Evolutionary conservation across 1,140 invertebrate genomes (phyloP).

Genomic region (Ostrea denselamellosa): DNA sequence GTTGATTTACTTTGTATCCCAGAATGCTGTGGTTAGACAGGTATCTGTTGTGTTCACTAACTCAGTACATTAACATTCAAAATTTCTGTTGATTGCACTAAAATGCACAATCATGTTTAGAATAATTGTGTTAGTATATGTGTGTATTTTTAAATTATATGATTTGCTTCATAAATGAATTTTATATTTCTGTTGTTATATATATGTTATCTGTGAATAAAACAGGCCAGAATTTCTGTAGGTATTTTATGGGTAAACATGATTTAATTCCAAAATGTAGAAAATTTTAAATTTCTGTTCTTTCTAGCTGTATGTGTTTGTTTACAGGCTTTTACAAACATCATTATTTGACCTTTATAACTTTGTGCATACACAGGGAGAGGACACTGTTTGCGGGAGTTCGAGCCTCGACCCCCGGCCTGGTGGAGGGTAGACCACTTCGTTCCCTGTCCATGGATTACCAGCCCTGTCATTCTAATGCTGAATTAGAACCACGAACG

Average conservation of each 20-base stretch:
- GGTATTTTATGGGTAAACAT: too few species aligned
- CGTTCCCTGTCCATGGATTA: not conserved
- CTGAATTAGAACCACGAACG: not conserved
- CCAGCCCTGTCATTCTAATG: not conserved
- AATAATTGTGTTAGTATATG: not conserved
- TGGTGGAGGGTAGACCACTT: constrained; percentile 33
- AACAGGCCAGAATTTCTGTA: too few species aligned
- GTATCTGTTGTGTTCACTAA: not conserved
- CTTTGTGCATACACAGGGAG: not conserved
- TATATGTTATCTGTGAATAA: too few species aligned
- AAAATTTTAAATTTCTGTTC: too few species aligned
- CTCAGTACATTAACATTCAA: not conserved
- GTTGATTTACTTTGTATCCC: not conserved
- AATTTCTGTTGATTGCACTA: not conserved
- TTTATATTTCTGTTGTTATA: too few species aligned
- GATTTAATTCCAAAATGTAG: too few species aligned
- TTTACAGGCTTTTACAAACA: too few species aligned
- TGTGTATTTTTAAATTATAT: not conserved
- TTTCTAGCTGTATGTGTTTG: not conserved
- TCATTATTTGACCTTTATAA: too few species aligned
- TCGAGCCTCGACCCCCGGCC: constrained; percentile 41
- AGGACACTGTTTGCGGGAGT: constrained; percentile 11
- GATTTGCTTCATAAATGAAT: not conserved
- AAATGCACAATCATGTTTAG: not conserved
- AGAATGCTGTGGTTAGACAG: constrained; percentile 19